Evolutionary conservation across 2,113 vertebrate species (phyloP), one percentile per base, ranked within the genome.

Genomic region (Gopherus evgoodei): DNA sequence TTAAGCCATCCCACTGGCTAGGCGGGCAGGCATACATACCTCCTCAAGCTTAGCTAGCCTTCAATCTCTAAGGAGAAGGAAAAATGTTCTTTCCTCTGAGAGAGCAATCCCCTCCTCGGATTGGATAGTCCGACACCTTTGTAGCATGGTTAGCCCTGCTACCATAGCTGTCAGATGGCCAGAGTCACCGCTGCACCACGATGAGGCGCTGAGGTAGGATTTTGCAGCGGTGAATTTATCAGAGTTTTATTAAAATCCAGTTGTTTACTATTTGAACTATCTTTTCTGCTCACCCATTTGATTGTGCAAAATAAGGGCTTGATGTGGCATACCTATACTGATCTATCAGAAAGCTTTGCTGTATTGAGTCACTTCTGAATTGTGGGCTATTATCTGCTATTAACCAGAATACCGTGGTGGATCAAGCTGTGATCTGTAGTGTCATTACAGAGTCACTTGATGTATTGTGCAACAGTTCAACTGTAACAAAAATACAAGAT

Each of bases 401-500:
- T 62, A 80, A 78, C 87, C 80, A 84, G 54, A 90, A 88, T 35
- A 83, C n/a, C 57, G 69, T 19, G n/a, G 49, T 79, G 84, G 53
- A 92, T 42, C 47, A 94, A 89, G 57, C 59, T 86, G 81, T 0
- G 0, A 81, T 79, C 86, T 76, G 11, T 83, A 85, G 89, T 95
- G 81, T 95, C 86, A 89, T 91, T 90, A 95, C n/a, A 76, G 56
- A 38, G 86, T 90, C 12, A 1, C 92, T 89, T 86, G 87, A 29
- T 21, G 31, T 42, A 3, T 56, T 89, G 42, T 52, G 25, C 69
- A 88, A 84, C 11, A 93, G 27, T 42, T 94, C 95, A 86, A 3
- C 31, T 62, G 42, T 14, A 91, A 96, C 94, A 96, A 84, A 95
- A 96, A 84, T 59, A 5, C 27, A 59, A 29, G 47, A 89, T 42